Conservation (phyloP, 2,888 invertebrate genomes). For the Opisthograptis luteolata region DNA sequence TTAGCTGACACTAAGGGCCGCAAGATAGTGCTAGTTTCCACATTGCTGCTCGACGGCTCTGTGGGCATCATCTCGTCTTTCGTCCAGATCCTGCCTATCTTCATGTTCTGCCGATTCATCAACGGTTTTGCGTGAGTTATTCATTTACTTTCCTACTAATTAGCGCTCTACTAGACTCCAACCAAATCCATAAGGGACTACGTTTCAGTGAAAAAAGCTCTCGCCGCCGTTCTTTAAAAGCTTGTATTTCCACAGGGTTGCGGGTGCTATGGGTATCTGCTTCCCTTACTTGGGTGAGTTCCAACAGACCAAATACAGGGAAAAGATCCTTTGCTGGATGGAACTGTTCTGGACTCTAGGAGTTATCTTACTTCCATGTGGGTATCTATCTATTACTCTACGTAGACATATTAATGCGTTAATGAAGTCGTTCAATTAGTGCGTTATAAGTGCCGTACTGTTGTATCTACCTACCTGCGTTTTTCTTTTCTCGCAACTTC, state of each 20-base stretch:
- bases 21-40: constrained; percentile 88
- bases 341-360: constrained; percentile 94
- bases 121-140: constrained; percentile 91
- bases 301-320: constrained; percentile 91
- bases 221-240: too few species aligned
- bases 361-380: constrained; percentile 89
- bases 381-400: constrained; percentile 46
- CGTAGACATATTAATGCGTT: too few species aligned
- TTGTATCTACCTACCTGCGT: too few species aligned
- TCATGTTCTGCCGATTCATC: constrained; percentile 89
- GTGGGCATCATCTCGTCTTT: constrained; percentile 89
- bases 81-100: constrained; percentile 88
- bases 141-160: too few species aligned
- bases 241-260: constrained; percentile 86
- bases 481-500: too few species aligned
- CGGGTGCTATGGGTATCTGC: constrained; percentile 92
- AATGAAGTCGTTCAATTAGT: too few species aligned
- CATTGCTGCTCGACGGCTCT: constrained; percentile 89
- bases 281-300: constrained; percentile 93
- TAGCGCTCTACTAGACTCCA: too few species aligned
- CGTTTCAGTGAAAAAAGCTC: too few species aligned
- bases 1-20: constrained; percentile 93
- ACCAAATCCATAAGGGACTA: too few species aligned
- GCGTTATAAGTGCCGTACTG: too few species aligned
- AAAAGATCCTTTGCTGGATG: constrained; percentile 93